Base-by-base conservation (phyloP, 1,140 invertebrate species). In the Centruroides vittatus region DNA sequence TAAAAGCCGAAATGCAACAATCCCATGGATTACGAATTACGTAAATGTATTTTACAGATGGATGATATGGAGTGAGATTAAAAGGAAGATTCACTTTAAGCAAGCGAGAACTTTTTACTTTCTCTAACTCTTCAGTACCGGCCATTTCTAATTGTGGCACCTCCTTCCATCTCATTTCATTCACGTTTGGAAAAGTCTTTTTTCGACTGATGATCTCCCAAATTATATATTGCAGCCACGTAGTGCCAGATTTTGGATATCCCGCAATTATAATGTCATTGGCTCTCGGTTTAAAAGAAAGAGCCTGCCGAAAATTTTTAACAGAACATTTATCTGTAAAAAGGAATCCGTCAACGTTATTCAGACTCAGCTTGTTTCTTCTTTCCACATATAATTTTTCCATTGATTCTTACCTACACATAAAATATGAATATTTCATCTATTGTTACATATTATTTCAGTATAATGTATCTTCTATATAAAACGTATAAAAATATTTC, bases 181-280 rank as follows among this genome's bases (percentile, higher is more conserved):
- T 4, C 10, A 35, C 10, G n/a, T 59, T 34, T 56, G 10, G 10
- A 4, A 48, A 11, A 47, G 47, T 57, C n/a, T 55, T 9, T 47
- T 47, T 59, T 55, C 41, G 34, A 46, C 11, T 60, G 23, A 49
- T 13, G 7, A 60, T 48, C 12, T n/a, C 3, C n/a, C 13, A 11
- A 23, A 57, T 36, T 7, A 62, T 62, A 41, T 62, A 11, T 34
- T 62, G 61, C 23, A 56, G 34, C 61, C 60, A 62, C 5, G 61
- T 62, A 8, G 61, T 62, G 7, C 60, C 61, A 35, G 34, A 62
- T 55, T 62, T 62, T 12, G 61, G 61, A 62, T 55, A 62, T 9
- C 60, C 61, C 3, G 61, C 59, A 13, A 62, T 57, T 36, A 63
- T 63, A 52, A 62, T 52, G 41, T 62, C 61, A 46, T 62, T 59